Evolutionary conservation across 2,888 invertebrate species (phyloP).

Genomic region (Cerceris rybyensis): DNA sequence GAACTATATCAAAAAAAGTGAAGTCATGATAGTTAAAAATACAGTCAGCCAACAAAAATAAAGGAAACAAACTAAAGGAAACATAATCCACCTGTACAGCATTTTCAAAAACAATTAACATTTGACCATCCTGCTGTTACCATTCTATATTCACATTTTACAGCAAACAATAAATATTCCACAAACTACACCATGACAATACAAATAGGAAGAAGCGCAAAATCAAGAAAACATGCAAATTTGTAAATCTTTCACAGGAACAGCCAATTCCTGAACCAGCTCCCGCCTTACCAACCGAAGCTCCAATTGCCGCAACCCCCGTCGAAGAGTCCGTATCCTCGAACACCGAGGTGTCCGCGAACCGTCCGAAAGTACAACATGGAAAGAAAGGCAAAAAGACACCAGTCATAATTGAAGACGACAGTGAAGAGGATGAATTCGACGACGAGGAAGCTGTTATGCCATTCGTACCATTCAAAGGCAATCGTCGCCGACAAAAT

Average conservation of each 20-base stretch:
- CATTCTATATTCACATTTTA: no score
- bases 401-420: slow-evolving; percentile 74
- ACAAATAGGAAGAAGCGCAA: no score
- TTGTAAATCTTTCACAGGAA: slow-evolving; percentile 20
- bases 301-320: slow-evolving; percentile 59
- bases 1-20: no score
- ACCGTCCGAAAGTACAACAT: slow-evolving; percentile 62
- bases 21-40: no score
- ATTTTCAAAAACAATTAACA: no score
- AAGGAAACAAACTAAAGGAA: no score
- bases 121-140: no score
- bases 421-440: slow-evolving; percentile 83
- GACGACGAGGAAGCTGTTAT: slow-evolving; percentile 70
- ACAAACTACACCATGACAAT: no score
- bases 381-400: slow-evolving; percentile 72
- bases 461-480: slow-evolving; percentile 69
- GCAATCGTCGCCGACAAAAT: slow-evolving; percentile 76
- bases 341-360: slow-evolving; percentile 35
- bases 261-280: slow-evolving; percentile 40
- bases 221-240: no score
- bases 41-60: no score
- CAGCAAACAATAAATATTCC: no score
- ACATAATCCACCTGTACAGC: no score
- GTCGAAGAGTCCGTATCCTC: slow-evolving; percentile 53
- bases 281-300: slow-evolving; percentile 37